Evolutionary conservation across 2,888 invertebrate genomes (phyloP).

Genomic region (Diaphora mendica): DNA sequence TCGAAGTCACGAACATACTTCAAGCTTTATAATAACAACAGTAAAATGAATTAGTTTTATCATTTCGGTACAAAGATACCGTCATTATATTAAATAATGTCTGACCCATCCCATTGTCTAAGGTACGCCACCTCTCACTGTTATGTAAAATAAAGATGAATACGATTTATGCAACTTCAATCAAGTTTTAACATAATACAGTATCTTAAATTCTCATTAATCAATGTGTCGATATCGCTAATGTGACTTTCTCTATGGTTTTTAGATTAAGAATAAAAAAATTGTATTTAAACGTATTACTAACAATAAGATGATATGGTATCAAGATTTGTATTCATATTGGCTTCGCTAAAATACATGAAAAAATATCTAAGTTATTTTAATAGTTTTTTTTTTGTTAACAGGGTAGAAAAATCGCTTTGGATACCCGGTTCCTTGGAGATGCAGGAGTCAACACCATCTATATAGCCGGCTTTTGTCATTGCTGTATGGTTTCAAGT

Average conservation of each 20-base stretch:
- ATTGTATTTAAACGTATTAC: fast-evolving
- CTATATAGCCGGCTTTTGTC: no score
- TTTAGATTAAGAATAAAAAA: background rate
- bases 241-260: background rate
- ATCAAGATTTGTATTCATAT: no score
- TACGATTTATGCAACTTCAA: constrained; percentile 6
- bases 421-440: no score
- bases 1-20: background rate
- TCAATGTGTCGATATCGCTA: background rate
- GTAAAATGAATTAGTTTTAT: background rate
- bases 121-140: constrained; percentile 16
- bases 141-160: constrained; percentile 29
- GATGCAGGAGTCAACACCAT: no score
- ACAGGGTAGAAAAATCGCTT: no score
- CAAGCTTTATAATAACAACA: constrained; percentile 4
- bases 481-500: no score
- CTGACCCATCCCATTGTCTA: constrained; percentile 9
- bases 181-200: constrained; percentile 1
- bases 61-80: background rate
- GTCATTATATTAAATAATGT: constrained; percentile 18
- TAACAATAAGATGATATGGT: background rate
- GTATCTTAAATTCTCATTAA: background rate
- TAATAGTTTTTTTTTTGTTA: no score
- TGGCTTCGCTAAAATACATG: no score
- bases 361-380: no score